Evolutionary conservation across 2,113 vertebrate genomes (phyloP).

Genomic region (Sclerurus mexicanus): DNA sequence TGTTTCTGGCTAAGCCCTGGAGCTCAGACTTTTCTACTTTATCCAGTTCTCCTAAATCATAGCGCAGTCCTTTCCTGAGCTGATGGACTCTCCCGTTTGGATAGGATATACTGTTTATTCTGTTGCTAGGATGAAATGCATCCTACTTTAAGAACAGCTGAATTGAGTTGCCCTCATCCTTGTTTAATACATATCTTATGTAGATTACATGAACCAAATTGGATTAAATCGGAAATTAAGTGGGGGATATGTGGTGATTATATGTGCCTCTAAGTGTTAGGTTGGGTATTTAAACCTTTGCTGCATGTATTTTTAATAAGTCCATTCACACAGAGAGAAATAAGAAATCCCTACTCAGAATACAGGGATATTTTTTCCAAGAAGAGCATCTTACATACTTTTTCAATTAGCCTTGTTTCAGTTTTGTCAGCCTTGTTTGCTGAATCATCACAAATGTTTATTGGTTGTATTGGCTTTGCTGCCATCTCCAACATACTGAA

Average conservation of each 20-base stretch:
- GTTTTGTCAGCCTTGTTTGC: background rate
- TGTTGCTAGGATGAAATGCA: constrained; percentile 10
- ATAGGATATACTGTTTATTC: background rate
- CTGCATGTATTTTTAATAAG: background rate
- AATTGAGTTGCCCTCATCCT: background rate
- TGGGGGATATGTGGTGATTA: background rate
- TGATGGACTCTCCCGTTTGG: background rate
- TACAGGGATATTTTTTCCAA: background rate
- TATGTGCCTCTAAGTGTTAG: background rate
- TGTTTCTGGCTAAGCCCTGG: background rate
- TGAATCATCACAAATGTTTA: background rate
- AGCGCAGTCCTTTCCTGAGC: background rate
- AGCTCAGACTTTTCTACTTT: background rate
- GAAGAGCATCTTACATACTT: background rate
- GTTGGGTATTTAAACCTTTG: background rate
- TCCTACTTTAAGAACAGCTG: background rate
- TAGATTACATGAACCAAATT: background rate
- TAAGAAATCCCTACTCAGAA: background rate
- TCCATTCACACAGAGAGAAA: background rate
- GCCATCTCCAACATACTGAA: background rate
- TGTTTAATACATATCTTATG: background rate
- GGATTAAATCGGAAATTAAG: background rate
- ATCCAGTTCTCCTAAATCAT: background rate
- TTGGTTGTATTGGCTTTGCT: background rate
- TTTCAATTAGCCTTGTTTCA: background rate